Conservation (phyloP, 2,888 invertebrate species). For the Boloria selene region DNA sequence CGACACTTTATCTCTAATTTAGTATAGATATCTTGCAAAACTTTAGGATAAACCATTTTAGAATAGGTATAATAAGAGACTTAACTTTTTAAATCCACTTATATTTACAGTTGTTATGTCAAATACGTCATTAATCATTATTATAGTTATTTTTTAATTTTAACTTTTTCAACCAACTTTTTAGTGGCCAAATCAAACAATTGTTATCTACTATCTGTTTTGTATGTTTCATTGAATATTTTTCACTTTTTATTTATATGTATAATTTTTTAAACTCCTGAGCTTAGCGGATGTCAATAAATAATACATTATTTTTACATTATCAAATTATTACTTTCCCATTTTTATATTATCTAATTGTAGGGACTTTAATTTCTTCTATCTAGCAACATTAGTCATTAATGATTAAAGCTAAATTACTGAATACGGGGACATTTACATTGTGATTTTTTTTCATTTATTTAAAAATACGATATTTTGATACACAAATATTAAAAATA, state of each 20-base stretch:
- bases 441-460: neutral
- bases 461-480: slow-evolving; percentile 19
- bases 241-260: too few species aligned
- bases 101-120: too few species aligned
- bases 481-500: slow-evolving; percentile 5
- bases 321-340: too few species aligned
- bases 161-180: too few species aligned
- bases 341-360: neutral
- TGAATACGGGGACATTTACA: slow-evolving; percentile 19
- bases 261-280: too few species aligned
- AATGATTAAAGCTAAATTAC: slow-evolving; percentile 11
- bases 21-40: slow-evolving; percentile 49
- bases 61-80: neutral
- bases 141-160: too few species aligned
- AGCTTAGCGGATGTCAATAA: too few species aligned
- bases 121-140: too few species aligned
- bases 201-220: too few species aligned
- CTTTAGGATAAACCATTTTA: slow-evolving; percentile 53
- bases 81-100: neutral
- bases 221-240: too few species aligned
- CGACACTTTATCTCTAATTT: slow-evolving; percentile 48
- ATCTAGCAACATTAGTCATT: slow-evolving; percentile 1
- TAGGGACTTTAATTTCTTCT: neutral
- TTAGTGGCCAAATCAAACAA: too few species aligned
- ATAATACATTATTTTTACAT: too few species aligned